Base-by-base conservation (phyloP, 2,888 invertebrate genomes). In the Heliconius sara region DNA sequence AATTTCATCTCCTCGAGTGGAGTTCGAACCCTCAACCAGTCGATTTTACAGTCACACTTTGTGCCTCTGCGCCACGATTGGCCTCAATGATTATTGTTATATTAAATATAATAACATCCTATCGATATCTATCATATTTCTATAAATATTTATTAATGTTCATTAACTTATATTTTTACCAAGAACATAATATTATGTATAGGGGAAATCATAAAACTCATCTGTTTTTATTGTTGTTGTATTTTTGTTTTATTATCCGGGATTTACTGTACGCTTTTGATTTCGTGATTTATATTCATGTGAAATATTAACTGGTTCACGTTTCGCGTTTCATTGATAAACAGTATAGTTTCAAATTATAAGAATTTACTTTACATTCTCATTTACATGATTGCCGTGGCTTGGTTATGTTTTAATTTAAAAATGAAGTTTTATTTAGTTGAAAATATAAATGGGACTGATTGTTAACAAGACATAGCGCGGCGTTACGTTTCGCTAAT, bases 201-300 rank as follows among this genome's bases (percentile, higher is more conserved):
- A 60, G 12, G 27, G 27, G 27, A 75, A 75, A 75, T 65, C 65
- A 13, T 60, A 73, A 66, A 75, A 47, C 39, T 47, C 43, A 27
- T 22, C 47, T 65, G 63, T 25, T 74, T 75, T 75, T 75, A 75
- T 65, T 63, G 19, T 75, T 63, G 43, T 75, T 65, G 16, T 75
- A 65, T 75, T 73, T 73, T 73, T 60, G 60, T 73, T 73, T 60
- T 60, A 60, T 34, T 73, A 70, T 34, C 73, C 57, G 34, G 57
- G 13, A 60, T 73, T 63, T 63, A 65, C 65, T 66, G 65, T 25
- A 66, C 43, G 27, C 75, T 75, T 65, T 75, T 75, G 75, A 75
- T 47, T 47, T 65, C 22, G n/a, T 65, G 7, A 65, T 65, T 47
- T 65, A 27, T 65, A 65, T 63, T 65, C 43, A 65, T 65, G 10